Evolutionary conservation across 2,113 vertebrate genomes (phyloP).

Genomic region (Nothobranchius furzeri): DNA sequence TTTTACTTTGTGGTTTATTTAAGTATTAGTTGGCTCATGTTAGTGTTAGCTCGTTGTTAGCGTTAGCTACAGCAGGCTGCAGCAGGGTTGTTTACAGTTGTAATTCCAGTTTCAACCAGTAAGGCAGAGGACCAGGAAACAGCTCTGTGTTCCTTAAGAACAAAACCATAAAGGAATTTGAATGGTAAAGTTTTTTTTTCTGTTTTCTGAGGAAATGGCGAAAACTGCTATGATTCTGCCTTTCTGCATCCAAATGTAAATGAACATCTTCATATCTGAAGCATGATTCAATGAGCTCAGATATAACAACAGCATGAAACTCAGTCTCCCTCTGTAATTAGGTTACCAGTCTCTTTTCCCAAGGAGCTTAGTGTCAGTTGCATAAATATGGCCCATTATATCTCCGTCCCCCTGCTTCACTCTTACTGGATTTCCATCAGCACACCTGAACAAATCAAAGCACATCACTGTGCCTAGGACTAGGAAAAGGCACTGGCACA

Average conservation of each 20-base stretch:
- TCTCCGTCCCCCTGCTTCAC: conserved; percentile 42
- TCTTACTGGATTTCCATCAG: conserved; percentile 50
- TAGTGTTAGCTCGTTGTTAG: no score
- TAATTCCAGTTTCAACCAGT: no score
- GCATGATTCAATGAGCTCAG: conserved; percentile 35
- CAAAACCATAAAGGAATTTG: background rate
- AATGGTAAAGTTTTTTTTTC: background rate
- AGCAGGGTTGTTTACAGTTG: no score
- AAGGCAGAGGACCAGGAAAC: no score
- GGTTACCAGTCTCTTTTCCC: conserved; percentile 50
- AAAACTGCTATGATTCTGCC: conserved; percentile 11
- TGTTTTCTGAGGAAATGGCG: background rate
- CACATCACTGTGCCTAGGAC: conserved; percentile 33
- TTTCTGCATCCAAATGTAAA: conserved; percentile 28
- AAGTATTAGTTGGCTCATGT: no score
- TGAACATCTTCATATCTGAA: conserved; percentile 13
- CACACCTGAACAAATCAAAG: conserved; percentile 62
- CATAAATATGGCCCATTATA: conserved; percentile 59
- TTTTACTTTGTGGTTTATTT: no score
- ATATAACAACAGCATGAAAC: conserved; percentile 46
- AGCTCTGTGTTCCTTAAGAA: no score
- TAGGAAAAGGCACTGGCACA: conserved; percentile 34
- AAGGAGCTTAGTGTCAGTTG: conserved; percentile 45
- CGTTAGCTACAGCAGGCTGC: no score
- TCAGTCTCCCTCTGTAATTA: conserved; percentile 47